Conservation (phyloP, 2,113 vertebrate genomes). For the Haliaeetus leucogaster region DNA sequence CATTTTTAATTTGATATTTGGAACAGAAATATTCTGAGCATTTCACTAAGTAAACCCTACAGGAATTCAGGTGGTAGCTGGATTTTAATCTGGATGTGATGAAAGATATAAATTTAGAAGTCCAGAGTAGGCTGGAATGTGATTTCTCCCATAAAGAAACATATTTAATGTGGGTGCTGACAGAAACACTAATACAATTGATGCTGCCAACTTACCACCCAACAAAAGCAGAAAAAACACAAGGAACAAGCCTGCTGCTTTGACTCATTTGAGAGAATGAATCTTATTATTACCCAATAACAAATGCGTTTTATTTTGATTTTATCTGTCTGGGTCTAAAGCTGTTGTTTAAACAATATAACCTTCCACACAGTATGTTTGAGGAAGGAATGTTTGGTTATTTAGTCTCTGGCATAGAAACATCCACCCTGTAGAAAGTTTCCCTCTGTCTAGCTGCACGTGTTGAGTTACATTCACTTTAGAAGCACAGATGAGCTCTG, state of each 20-base stretch:
- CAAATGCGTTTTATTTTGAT: neutral
- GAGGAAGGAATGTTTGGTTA: neutral
- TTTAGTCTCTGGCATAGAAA: neutral
- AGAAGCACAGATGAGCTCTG: neutral
- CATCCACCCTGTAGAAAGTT: neutral
- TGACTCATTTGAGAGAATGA: neutral
- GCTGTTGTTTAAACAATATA: neutral
- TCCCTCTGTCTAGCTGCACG: neutral
- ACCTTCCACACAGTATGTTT: neutral
- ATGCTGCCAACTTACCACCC: neutral
- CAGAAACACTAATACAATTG: conserved; percentile 31
- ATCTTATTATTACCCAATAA: neutral
- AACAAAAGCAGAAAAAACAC: neutral
- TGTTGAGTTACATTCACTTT: neutral
- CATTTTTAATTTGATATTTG: conserved; percentile 28
- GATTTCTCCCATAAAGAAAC: conserved; percentile 21
- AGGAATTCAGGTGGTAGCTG: conserved; percentile 32
- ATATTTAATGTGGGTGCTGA: conserved; percentile 40
- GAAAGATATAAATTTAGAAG: conserved; percentile 39
- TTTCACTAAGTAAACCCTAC: neutral
- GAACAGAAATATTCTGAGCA: conserved; percentile 10
- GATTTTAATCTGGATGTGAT: conserved; percentile 28
- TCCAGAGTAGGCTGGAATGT: conserved; percentile 17
- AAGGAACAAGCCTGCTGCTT: neutral
- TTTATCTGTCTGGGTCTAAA: neutral